These are phyloP conservation scores for Macrophya annulata DNA, from an alignment of 2,888 invertebrate species.

Conservation along the genomic window DNA sequence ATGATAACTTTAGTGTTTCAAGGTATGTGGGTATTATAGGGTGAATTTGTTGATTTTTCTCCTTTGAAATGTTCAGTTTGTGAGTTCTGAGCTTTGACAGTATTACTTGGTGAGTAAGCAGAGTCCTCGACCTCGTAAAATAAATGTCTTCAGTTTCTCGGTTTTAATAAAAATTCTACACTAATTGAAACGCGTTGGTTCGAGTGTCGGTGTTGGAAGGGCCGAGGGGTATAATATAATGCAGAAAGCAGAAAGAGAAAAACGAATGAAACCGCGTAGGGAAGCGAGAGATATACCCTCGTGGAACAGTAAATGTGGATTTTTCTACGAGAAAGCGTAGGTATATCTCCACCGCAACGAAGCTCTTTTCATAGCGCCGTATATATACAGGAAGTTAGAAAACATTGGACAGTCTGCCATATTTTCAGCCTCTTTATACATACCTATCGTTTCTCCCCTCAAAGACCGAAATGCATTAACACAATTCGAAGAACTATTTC, in stretches of 20 bases:
- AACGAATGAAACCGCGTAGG: conserved; percentile 8
- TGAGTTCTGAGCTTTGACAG: conserved; percentile 10
- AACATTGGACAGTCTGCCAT: conserved; percentile 48
- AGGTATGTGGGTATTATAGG: neutral
- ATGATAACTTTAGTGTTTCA: neutral
- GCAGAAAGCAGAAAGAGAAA: conserved; percentile 20
- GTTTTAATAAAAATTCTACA: conserved; percentile 32
- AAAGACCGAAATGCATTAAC: neutral
- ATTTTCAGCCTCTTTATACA: conserved; percentile 7
- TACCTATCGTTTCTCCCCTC: neutral
- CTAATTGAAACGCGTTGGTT: conserved; percentile 44
- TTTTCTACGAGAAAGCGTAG: conserved; percentile 43
- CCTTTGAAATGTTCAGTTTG: conserved; percentile 16
- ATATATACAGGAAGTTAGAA: conserved; percentile 39
- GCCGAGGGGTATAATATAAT: conserved; percentile 22
- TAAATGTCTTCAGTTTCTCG: conserved; percentile 22
- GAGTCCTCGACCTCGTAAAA: conserved; percentile 20
- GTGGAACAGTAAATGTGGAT: conserved; percentile 43
- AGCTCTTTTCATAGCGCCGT: conserved; percentile 48
- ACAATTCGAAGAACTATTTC: neutral
- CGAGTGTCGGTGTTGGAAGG: conserved; percentile 27
- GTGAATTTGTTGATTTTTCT: conserved; percentile 10
- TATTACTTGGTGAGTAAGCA: conserved; percentile 14
- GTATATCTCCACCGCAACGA: neutral
- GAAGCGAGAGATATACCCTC: conserved; percentile 22